These are phyloP conservation scores for Lottia scabra DNA, from an alignment of 2,888 invertebrate species.

Conservation along the genomic window DNA sequence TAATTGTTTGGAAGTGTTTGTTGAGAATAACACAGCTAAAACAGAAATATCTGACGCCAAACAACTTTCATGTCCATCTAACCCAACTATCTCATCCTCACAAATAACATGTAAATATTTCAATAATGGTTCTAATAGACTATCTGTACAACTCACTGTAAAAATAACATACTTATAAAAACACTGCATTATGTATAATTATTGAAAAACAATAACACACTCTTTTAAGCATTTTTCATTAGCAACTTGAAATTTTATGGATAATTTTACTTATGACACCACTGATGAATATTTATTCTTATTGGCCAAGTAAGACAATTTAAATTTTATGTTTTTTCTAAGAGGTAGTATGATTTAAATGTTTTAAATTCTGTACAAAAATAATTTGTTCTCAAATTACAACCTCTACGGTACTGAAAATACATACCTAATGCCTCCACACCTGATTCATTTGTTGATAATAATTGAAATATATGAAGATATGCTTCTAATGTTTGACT, in stretches of 20 bases:
- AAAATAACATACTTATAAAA: too few species aligned
- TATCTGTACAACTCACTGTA: slow-evolving; percentile 43
- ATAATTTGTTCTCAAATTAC: too few species aligned
- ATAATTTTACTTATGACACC: too few species aligned
- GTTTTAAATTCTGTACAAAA: too few species aligned
- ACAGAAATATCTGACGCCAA: slow-evolving; percentile 58
- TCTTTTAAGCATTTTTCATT: too few species aligned
- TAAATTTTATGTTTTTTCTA: too few species aligned
- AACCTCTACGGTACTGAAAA: background rate
- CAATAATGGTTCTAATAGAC: slow-evolving; percentile 42
- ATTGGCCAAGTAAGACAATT: too few species aligned
- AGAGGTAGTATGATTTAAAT: too few species aligned
- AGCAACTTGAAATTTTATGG: too few species aligned
- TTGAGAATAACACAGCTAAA: slow-evolving; percentile 46
- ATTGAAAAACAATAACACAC: too few species aligned
- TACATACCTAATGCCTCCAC: slow-evolving; percentile 54
- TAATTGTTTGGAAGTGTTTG: slow-evolving; percentile 27
- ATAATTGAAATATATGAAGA: slow-evolving; percentile 59
- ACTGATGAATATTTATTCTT: too few species aligned
- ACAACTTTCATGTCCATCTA: slow-evolving; percentile 49
- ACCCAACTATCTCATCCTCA: slow-evolving; percentile 59
- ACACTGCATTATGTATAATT: too few species aligned
- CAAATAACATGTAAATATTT: slow-evolving; percentile 55
- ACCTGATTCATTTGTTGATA: slow-evolving; percentile 59
- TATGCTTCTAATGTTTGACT: slow-evolving; percentile 54